Percentiles rank a stretch among this genome's conserved stretches.
These are phyloP conservation scores for Stenopsyche tienmushanensis DNA, from an alignment of 1,140 invertebrate genomes.

Conservation along the genomic window DNA sequence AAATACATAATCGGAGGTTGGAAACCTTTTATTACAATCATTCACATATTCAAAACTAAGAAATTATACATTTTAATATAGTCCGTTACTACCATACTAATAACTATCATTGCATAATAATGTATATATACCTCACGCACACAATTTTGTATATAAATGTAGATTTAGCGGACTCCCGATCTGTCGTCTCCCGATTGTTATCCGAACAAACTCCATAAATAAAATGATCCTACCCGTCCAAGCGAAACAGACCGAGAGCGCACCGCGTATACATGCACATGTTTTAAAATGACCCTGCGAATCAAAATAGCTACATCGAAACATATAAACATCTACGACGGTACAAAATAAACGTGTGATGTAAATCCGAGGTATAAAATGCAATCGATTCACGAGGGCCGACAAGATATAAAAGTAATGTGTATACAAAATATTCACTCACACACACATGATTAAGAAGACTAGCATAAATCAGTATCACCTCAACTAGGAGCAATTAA, in stretches of 20 bases:
- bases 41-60: constrained; percentile 26
- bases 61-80: constrained; percentile 25
- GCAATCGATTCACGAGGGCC: no score
- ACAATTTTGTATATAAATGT: background rate
- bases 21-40: constrained; percentile 16
- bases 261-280: background rate
- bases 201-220: no score
- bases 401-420: background rate
- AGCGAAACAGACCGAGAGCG: background rate
- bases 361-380: no score
- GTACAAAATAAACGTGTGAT: background rate
- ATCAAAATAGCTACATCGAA: background rate
- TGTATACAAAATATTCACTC: constrained; percentile 25
- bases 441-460: constrained; percentile 37
- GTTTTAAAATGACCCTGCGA: background rate
- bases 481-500: constrained; percentile 37
- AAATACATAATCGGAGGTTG: constrained; percentile 6
- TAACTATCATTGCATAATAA: constrained; percentile 11
- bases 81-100: constrained; percentile 21
- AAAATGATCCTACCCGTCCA: background rate
- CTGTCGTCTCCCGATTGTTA: background rate
- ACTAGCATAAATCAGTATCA: constrained; percentile 42
- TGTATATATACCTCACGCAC: background rate
- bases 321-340: background rate
- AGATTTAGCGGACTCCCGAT: background rate